phyloP scores from a whole-genome alignment of 2,888 invertebrate genomes.

The Ptychoptera albimana region DNA sequence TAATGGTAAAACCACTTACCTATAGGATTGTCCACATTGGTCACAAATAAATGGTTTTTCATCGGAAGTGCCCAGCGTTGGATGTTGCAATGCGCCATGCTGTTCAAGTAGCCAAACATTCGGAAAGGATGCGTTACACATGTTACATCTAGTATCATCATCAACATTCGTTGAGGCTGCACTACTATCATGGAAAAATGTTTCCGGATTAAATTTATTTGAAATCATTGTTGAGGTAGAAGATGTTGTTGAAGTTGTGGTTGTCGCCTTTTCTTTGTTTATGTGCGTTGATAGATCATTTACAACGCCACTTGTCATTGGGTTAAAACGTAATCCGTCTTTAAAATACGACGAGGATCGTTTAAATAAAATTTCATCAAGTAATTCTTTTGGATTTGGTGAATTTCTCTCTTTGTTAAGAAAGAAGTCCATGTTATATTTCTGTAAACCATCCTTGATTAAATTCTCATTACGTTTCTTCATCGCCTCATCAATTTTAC shows the following conservation, averaged over 20 bases:
- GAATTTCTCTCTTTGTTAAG: neutral
- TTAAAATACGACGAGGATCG: slow-evolving; percentile 17
- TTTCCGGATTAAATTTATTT: slow-evolving; percentile 15
- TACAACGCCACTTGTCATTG: slow-evolving; percentile 6
- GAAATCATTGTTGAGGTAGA: slow-evolving; percentile 28
- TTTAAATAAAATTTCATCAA: slow-evolving; percentile 17
- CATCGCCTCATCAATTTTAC: neutral
- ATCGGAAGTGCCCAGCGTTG: slow-evolving; percentile 42
- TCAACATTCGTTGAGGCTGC: slow-evolving; percentile 27
- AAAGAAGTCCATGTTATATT: neutral
- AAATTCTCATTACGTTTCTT: neutral
- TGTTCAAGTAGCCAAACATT: slow-evolving; percentile 77
- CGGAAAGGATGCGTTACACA: slow-evolving; percentile 74
- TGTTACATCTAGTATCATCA: slow-evolving; percentile 50
- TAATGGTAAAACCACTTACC: slow-evolving; percentile 18
- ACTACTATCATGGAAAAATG: neutral
- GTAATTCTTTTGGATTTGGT: slow-evolving; percentile 3
- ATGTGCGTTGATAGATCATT: slow-evolving; percentile 27
- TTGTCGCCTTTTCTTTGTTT: slow-evolving; percentile 17
- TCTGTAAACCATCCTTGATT: neutral
- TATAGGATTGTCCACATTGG: slow-evolving; percentile 80
- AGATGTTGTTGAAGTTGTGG: slow-evolving; percentile 22
- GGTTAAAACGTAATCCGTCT: slow-evolving; percentile 20
- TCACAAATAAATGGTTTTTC: slow-evolving; percentile 86
- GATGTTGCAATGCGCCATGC: slow-evolving; percentile 71